Percentiles rank a stretch among this genome's conserved stretches.
phyloP scores from a whole-genome alignment of 2,113 vertebrate genomes.

The Phylloscopus whistleri region DNA sequence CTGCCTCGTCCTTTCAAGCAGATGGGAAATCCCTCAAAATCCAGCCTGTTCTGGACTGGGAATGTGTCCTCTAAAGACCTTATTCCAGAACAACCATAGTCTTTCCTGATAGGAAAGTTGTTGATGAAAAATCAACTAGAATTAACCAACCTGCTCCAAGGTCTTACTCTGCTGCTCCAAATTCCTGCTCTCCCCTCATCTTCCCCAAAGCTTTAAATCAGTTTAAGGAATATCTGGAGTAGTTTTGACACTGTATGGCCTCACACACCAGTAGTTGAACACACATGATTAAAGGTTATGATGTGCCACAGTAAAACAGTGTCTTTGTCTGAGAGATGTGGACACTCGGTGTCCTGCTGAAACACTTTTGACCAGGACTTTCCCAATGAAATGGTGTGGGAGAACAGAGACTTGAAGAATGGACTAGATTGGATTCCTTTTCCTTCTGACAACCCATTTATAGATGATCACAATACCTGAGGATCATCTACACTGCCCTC shows the following conservation, averaged over 20 bases:
- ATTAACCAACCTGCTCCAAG: neutral
- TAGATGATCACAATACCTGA: neutral
- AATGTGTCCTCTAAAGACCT: neutral
- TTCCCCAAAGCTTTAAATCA: neutral
- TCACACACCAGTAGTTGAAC: neutral
- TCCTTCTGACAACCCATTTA: neutral
- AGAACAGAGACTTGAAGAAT: neutral
- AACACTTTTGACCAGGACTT: neutral
- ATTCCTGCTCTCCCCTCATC: neutral
- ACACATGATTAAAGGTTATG: neutral
- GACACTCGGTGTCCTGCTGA: neutral
- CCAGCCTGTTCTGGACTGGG: neutral
- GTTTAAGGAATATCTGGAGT: neutral
- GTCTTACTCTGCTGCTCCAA: neutral
- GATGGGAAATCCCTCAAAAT: neutral
- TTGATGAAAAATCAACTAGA: neutral
- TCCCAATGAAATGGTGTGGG: neutral
- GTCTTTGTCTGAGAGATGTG: neutral
- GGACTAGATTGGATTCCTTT: neutral
- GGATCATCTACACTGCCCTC: neutral
- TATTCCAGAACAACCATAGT: neutral
- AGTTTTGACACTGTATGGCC: neutral
- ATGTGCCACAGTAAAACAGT: neutral
- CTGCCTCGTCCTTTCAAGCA: neutral
- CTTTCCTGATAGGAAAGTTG: neutral